A percentile compares a stretch with the other conserved stretches of the same genome.
Evolutionary conservation across 1,140 invertebrate species (phyloP).

Genomic region (Neotoxoptera formosana): DNA sequence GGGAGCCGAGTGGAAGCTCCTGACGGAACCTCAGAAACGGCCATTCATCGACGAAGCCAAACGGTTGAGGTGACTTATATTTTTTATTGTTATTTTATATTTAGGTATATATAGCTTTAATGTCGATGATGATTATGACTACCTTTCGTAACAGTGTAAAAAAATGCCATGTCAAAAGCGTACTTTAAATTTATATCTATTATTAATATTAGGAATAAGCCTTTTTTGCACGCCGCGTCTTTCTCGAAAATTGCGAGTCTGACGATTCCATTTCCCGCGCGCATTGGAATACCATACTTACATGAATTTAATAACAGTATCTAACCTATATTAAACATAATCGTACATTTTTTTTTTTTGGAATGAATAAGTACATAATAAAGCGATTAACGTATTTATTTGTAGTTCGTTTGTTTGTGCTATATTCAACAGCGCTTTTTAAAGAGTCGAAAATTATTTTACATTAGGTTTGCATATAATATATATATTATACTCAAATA

Average conservation of each 20-base stretch:
- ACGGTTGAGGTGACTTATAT: constrained; percentile 76
- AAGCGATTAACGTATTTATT: constrained; percentile 42
- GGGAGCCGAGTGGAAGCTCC: constrained; percentile 88
- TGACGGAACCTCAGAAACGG: constrained; percentile 86
- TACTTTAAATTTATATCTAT: neutral
- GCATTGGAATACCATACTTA: neutral
- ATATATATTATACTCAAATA: neutral
- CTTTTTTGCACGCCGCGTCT: no score
- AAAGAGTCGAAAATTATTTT: neutral
- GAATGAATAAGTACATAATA: constrained; percentile 42
- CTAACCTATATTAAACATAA: neutral
- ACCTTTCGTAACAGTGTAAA: neutral
- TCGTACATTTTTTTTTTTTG: neutral
- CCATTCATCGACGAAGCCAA: constrained; percentile 98
- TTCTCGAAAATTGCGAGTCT: neutral
- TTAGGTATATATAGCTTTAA: neutral
- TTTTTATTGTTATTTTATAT: neutral
- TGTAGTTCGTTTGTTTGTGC: constrained; percentile 49
- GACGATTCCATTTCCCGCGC: neutral
- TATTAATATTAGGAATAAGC: neutral
- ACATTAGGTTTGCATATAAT: neutral
- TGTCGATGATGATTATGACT: neutral
- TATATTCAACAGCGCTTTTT: constrained; percentile 1
- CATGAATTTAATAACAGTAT: neutral
- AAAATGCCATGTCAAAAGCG: neutral